phyloP scores from a whole-genome alignment of 2,797 vertebrate genomes.

The Dicrostonyx torquatus region DNA sequence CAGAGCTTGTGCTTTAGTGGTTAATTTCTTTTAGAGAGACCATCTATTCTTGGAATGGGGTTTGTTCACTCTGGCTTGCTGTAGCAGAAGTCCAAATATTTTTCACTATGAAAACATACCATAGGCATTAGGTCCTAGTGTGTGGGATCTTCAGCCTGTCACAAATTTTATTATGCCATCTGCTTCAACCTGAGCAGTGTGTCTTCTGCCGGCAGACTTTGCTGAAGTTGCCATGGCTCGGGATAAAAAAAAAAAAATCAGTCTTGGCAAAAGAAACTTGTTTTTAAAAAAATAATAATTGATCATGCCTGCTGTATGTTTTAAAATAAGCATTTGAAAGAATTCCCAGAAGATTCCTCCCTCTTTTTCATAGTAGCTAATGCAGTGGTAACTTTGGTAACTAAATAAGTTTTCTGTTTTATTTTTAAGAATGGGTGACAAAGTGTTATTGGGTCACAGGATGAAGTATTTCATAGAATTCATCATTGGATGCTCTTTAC shows the following conservation, averaged over 20 bases:
- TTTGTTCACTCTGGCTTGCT: constrained; percentile 66
- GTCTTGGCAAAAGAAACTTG: constrained; percentile 66
- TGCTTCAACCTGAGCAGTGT: constrained; percentile 73
- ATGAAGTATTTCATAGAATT: constrained; percentile 27
- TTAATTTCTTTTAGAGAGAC: constrained; percentile 25
- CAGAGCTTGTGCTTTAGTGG: not conserved
- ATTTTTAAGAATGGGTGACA: constrained; percentile 31
- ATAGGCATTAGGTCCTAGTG: constrained; percentile 65
- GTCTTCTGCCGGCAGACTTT: constrained; percentile 67
- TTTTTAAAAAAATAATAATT: constrained; percentile 73
- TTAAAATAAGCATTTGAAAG: constrained; percentile 73
- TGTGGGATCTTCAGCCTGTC: constrained; percentile 76
- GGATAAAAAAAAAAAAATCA: constrained; percentile 46
- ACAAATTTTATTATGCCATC: constrained; percentile 71
- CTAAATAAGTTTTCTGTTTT: constrained; percentile 14
- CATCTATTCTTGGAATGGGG: constrained; percentile 38
- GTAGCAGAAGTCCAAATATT: constrained; percentile 62
- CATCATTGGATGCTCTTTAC: not conserved
- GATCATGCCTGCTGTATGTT: constrained; percentile 65
- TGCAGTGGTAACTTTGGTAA: constrained; percentile 25
- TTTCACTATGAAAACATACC: constrained; percentile 60
- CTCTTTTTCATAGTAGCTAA: constrained; percentile 27
- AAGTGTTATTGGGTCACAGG: not conserved
- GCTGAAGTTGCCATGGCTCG: constrained; percentile 62
- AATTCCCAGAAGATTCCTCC: constrained; percentile 44